A percentile compares a stretch with the other conserved stretches of the same genome.
Evolutionary conservation across 1,140 invertebrate genomes (phyloP).

Genomic region (Solenopsis invicta): DNA sequence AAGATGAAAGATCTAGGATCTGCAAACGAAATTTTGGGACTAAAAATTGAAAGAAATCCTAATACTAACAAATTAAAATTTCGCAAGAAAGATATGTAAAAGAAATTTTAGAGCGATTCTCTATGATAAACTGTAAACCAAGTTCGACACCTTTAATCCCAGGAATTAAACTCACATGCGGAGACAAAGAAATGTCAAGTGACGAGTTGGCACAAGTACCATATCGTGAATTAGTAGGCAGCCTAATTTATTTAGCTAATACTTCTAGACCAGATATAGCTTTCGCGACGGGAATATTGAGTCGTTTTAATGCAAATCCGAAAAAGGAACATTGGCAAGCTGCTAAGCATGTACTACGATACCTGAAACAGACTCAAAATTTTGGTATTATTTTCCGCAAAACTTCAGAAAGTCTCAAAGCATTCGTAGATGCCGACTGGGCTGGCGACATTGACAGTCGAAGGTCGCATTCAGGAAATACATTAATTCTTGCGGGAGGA

Average conservation of each 20-base stretch:
- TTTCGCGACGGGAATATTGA: background rate
- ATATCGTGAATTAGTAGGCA: conserved; percentile 36
- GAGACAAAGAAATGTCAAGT: background rate
- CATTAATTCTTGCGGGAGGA: conserved; percentile 60
- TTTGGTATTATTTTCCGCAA: conserved; percentile 9
- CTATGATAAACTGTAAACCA: conserved; percentile 11
- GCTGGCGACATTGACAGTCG: too few species aligned
- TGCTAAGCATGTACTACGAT: conserved; percentile 36
- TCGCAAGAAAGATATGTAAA: background rate
- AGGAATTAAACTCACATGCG: background rate
- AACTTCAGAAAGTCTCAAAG: background rate
- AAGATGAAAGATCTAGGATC: too few species aligned
- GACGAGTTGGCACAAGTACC: background rate
- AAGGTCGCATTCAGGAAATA: conserved; percentile 71
- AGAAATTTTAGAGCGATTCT: conserved; percentile 9
- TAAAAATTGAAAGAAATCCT: background rate
- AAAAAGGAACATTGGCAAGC: too few species aligned
- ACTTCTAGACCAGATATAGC: conserved; percentile 4
- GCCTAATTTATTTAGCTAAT: conserved; percentile 35
- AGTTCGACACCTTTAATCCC: background rate
- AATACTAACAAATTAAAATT: background rate
- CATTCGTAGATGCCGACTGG: conserved; percentile 82
- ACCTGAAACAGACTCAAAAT: conserved; percentile 25
- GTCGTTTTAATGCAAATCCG: conserved; percentile 31
- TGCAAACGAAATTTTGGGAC: background rate